These are phyloP conservation scores for Arion vulgaris DNA, from an alignment of 1,140 invertebrate genomes.

Conservation along the genomic window DNA sequence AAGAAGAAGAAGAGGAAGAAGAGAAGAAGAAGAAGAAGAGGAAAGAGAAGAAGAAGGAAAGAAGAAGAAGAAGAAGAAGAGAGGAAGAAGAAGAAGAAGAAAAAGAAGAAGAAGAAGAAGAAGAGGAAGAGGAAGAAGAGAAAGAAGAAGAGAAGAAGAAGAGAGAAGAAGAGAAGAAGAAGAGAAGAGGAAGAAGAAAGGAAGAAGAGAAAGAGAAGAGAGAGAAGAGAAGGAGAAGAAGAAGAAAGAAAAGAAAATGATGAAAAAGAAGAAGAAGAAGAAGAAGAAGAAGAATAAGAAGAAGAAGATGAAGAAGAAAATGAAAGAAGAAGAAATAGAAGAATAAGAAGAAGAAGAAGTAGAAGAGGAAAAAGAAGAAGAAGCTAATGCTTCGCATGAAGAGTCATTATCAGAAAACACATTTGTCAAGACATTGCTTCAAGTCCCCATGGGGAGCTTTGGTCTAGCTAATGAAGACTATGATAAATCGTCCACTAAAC, in stretches of 20 bases:
- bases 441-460: no score
- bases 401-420: no score
- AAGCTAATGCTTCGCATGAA: no score
- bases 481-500: no score
- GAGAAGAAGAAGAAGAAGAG: background rate
- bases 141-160: background rate
- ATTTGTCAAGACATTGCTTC: no score
- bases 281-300: no score
- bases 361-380: no score
- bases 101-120: background rate
- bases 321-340: no score
- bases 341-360: no score
- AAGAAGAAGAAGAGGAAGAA: background rate
- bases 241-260: background rate
- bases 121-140: background rate
- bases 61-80: background rate
- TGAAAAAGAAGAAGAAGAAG: no score
- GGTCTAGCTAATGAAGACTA: no score
- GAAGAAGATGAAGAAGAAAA: no score
- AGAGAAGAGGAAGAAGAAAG: background rate
- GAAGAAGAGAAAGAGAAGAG: background rate
- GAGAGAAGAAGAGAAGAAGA: background rate
- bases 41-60: background rate
- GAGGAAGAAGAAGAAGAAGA: background rate
- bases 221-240: background rate